Conservation (phyloP, 2,113 vertebrate genomes). For the Anseranas semipalmata region DNA sequence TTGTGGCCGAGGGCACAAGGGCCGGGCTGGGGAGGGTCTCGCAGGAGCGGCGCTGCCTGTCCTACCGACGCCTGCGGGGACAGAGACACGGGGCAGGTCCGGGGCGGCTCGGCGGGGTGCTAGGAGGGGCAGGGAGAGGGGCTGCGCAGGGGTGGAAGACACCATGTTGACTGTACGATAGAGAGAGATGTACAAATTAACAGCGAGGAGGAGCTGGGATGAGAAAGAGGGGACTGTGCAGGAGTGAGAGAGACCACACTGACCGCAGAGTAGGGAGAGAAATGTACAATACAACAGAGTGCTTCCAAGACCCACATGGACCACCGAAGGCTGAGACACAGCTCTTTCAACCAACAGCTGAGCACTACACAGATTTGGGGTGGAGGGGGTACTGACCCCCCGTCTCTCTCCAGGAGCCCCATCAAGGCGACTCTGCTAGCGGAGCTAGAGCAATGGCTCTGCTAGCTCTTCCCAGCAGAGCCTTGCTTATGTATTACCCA, state of each 20-base stretch:
- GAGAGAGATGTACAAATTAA: constrained; percentile 75
- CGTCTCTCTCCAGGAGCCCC: constrained; percentile 52
- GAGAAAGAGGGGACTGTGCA: constrained; percentile 76
- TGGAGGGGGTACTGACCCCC: constrained; percentile 46
- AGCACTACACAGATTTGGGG: constrained; percentile 66
- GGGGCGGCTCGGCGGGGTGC: constrained; percentile 19
- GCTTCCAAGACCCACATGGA: constrained; percentile 73
- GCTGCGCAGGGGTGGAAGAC: constrained; percentile 75
- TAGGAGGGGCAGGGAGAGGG: constrained; percentile 61
- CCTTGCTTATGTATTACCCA: constrained; percentile 69
- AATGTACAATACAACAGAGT: constrained; percentile 76
- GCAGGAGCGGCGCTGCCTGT: constrained; percentile 59
- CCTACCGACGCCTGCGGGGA: constrained; percentile 62
- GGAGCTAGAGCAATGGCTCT: constrained; percentile 66
- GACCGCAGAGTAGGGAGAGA: constrained; percentile 74
- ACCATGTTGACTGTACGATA: constrained; percentile 72
- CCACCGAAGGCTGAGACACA: constrained; percentile 71
- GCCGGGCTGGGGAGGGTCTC: constrained; percentile 36
- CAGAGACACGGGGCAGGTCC: constrained; percentile 51
- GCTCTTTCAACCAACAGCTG: constrained; percentile 66
- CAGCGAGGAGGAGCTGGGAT: constrained; percentile 69
- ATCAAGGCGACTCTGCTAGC: constrained; percentile 64
- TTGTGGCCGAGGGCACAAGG: constrained; percentile 42
- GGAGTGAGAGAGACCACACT: constrained; percentile 76
- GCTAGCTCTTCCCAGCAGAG: constrained; percentile 71